Evolutionary conservation across 2,797 vertebrate species (phyloP).

Genomic region (Chaetophractus vellerosus): DNA sequence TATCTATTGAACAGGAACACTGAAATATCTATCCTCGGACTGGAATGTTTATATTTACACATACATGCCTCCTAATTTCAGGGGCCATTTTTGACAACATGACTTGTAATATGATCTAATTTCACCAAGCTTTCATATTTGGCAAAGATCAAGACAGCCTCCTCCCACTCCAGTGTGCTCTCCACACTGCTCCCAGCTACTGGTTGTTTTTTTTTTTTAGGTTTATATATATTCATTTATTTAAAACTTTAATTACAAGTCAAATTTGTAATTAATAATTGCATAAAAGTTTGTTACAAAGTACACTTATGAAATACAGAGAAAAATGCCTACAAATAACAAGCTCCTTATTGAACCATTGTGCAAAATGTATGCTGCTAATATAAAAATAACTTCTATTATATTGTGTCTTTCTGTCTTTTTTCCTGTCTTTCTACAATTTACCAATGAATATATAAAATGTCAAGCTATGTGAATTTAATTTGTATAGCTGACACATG

Average conservation of each 20-base stretch:
- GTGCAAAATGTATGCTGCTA: not conserved
- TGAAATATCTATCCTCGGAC: not conserved
- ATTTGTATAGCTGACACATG: constrained; percentile 69
- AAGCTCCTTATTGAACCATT: not conserved
- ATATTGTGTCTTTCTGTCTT: not conserved
- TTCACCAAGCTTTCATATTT: constrained; percentile 31
- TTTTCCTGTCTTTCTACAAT: constrained; percentile 44
- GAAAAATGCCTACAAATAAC: not conserved
- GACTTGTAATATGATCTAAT: not conserved
- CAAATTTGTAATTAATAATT: constrained; percentile 23
- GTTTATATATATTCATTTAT: not conserved
- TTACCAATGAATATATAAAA: constrained; percentile 56
- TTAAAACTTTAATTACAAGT: not conserved
- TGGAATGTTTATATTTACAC: not conserved
- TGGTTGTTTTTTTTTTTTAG: too few species aligned
- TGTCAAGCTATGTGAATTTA: constrained; percentile 40
- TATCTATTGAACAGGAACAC: not conserved
- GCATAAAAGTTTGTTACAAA: not conserved
- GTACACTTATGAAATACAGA: not conserved
- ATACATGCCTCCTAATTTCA: constrained; percentile 7
- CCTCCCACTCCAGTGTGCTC: not conserved
- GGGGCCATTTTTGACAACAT: constrained; percentile 8
- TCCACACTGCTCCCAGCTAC: not conserved
- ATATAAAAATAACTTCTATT: constrained; percentile 66
- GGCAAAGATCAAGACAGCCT: not conserved